Evolutionary conservation across 1,140 invertebrate genomes (phyloP), one percentile per base, ranked within the genome.

Genomic region (Phortica variegata): DNA sequence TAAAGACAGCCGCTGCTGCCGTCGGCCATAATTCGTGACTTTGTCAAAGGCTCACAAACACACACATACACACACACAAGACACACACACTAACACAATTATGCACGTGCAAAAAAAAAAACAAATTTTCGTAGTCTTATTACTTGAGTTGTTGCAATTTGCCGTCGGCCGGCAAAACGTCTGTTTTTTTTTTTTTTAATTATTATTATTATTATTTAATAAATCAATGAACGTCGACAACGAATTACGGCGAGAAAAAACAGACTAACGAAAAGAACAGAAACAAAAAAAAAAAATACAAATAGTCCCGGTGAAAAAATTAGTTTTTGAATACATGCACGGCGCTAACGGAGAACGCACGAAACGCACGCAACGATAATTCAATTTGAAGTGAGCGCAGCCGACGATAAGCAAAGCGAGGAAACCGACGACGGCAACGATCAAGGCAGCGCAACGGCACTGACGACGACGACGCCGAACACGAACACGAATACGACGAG

Each of bases 311-410:
- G 29, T 36, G 21, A 29, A 36, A 42, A 43, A 32, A 42, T 20
- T 32, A 26, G 47, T 41, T 23, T n/a, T n/a, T n/a, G n/a, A n/a
- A n/a, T n/a, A n/a, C n/a, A n/a, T n/a, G n/a, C n/a, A n/a, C n/a
- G n/a, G n/a, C n/a, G n/a, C n/a, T n/a, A n/a, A 45, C 47, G 47
- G 43, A 55, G 52, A 48, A 60, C 58, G 52, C 58, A 58, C 23
- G 23, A 26, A 60, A 46, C 60, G 65, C 60, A 68, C 70, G 65
- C 69, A 63, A 61, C 66, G 70, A 65, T 68, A 70, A 70, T 70
- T 73, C 59, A 68, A 68, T 68, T 73, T 66, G 52, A 72, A 69
- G 61, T 73, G 70, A 73, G 70, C 61, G 50, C 51, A 48, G 52
- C 50, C 51, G 56, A 61, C 48, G 56, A 66, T 45, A 53, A 49